Percentiles rank a stretch among this genome's conserved stretches.
phyloP scores from a whole-genome alignment of 2,113 vertebrate genomes.

The Callocephalon fimbriatum region DNA sequence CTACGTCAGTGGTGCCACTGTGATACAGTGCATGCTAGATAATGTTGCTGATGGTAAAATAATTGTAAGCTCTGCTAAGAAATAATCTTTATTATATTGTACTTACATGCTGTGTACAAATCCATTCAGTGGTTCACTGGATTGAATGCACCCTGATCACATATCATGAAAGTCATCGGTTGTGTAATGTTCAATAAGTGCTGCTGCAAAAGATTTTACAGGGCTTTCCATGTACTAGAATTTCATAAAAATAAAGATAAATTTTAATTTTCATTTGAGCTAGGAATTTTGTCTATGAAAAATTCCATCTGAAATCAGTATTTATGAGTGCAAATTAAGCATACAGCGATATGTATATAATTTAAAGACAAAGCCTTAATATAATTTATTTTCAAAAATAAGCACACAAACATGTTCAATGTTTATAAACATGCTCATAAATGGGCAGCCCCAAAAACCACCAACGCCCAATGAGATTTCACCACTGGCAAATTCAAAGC shows the following conservation, averaged over 20 bases:
- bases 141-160: not conserved
- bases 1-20: not conserved
- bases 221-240: not conserved
- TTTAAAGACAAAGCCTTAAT: not conserved
- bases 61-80: slow-evolving; percentile 43
- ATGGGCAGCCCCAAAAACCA: not conserved
- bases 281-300: not conserved
- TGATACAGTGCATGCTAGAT: not conserved
- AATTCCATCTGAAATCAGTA: not conserved
- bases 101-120: slow-evolving; percentile 3
- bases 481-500: not conserved
- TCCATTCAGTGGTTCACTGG: not conserved
- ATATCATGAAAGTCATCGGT: not conserved
- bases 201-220: not conserved
- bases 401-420: not conserved
- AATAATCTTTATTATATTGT: slow-evolving; percentile 1
- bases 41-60: slow-evolving; percentile 39
- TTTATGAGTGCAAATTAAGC: not conserved
- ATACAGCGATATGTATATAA: not conserved
- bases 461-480: not conserved
- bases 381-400: not conserved
- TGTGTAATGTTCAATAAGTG: not conserved
- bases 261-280: not conserved
- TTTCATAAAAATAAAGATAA: not conserved
- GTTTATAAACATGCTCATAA: not conserved